Conservation (phyloP, 2,888 invertebrate genomes). For the Lapara coniferarum region DNA sequence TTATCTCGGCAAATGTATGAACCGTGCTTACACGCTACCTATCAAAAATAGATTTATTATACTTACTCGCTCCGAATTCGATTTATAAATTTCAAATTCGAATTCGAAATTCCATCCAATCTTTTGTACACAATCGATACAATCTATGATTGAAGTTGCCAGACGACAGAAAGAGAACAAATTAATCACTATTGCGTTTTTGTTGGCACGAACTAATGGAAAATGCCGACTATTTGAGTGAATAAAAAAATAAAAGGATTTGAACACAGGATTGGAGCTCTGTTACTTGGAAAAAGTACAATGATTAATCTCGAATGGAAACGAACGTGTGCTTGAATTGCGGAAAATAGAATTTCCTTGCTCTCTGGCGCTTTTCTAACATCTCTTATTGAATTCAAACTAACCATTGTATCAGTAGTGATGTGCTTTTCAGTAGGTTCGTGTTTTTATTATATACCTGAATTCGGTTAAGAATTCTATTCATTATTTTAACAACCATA, state of each 20-base stretch:
- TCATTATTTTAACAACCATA: too few species aligned
- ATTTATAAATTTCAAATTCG: neutral
- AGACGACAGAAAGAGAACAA: conserved; percentile 13
- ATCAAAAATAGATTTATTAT: neutral
- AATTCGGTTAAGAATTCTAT: too few species aligned
- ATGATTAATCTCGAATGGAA: too few species aligned
- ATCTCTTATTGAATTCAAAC: too few species aligned
- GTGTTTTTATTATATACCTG: too few species aligned
- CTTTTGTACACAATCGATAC: neutral
- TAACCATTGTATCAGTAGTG: too few species aligned
- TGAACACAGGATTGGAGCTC: too few species aligned
- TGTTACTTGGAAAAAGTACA: too few species aligned
- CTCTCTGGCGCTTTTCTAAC: too few species aligned
- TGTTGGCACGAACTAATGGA: neutral
- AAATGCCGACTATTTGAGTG: neutral
- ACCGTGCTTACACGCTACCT: neutral
- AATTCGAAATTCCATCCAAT: neutral
- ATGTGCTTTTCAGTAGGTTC: too few species aligned
- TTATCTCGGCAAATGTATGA: neutral
- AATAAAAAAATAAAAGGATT: neutral
- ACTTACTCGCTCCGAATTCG: neutral
- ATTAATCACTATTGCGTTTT: conserved; percentile 30
- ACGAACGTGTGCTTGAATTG: too few species aligned
- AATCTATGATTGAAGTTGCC: neutral
- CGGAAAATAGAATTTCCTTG: too few species aligned